Percentiles rank a stretch among this genome's conserved stretches.
phyloP scores from a whole-genome alignment of 2,113 vertebrate species.

The Actenoides hombroni region DNA sequence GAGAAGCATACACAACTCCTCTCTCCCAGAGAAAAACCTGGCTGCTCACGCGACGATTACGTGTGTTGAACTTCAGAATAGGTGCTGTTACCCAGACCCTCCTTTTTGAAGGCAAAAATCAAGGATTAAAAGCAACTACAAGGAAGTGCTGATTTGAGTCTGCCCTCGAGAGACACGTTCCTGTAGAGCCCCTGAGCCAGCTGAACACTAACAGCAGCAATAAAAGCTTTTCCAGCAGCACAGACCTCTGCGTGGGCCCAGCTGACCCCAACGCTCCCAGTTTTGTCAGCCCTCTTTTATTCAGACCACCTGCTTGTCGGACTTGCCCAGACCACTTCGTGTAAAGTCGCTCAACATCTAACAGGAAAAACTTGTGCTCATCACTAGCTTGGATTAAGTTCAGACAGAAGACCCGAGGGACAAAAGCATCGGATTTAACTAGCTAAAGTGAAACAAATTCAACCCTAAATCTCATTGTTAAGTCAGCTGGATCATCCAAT shows the following conservation, averaged over 20 bases:
- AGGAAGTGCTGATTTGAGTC: not conserved
- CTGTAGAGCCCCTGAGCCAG: not conserved
- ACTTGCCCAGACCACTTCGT: not conserved
- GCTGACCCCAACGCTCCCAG: not conserved
- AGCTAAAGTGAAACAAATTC: not conserved
- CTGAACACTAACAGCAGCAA: not conserved
- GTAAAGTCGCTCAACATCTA: not conserved
- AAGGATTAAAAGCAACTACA: not conserved
- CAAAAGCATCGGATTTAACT: not conserved
- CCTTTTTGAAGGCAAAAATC: not conserved
- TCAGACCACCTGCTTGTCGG: not conserved
- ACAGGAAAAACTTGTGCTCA: not conserved
- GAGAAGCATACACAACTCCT: not conserved
- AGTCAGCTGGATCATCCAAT: constrained; percentile 10
- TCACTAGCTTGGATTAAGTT: not conserved
- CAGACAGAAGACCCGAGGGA: not conserved
- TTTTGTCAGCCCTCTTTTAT: accelerated
- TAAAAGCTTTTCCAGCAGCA: not conserved
- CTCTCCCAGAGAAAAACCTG: accelerated
- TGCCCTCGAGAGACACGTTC: not conserved
- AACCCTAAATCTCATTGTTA: not conserved
- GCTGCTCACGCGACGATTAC: not conserved
- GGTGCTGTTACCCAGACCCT: accelerated
- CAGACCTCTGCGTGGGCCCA: not conserved
- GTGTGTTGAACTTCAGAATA: not conserved